phyloP scores from a whole-genome alignment of 2,888 invertebrate genomes.

The Acanthosepion lycidas region DNA sequence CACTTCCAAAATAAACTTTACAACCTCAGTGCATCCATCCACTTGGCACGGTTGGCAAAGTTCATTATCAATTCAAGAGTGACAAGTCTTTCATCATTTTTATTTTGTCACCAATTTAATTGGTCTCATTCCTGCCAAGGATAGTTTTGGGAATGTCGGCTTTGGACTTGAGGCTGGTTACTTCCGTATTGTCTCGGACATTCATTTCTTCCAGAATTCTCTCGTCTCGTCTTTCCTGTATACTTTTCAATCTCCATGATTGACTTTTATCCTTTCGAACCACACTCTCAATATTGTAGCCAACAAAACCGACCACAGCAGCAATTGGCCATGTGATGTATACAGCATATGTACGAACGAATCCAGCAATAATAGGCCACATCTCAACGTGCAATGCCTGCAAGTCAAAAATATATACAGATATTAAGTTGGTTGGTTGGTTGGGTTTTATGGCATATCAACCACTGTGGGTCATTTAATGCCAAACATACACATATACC shows the following conservation, averaged over 20 bases:
- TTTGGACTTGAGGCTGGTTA: constrained; percentile 82
- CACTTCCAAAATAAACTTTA: no score
- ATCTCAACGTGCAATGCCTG: constrained; percentile 76
- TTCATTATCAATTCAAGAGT: no score
- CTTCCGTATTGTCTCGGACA: constrained; percentile 76
- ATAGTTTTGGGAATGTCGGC: constrained; percentile 77
- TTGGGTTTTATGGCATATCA: no score
- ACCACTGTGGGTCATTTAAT: no score
- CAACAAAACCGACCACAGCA: constrained; percentile 86
- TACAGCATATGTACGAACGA: constrained; percentile 84
- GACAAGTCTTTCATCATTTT: neutral
- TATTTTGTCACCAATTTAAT: neutral
- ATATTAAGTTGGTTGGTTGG: no score
- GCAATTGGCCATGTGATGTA: constrained; percentile 88
- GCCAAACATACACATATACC: no score
- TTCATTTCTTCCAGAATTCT: constrained; percentile 79
- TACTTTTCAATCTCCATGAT: constrained; percentile 77
- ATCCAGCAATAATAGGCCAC: constrained; percentile 84
- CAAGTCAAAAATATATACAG: neutral
- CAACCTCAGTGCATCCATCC: no score
- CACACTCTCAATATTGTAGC: constrained; percentile 85
- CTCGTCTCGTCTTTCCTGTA: constrained; percentile 84
- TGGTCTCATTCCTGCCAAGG: constrained; percentile 75
- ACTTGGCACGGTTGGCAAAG: no score
- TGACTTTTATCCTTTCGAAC: constrained; percentile 75